Conservation (phyloP, 2,113 vertebrate genomes). For the Planiliza haematocheilus region DNA sequence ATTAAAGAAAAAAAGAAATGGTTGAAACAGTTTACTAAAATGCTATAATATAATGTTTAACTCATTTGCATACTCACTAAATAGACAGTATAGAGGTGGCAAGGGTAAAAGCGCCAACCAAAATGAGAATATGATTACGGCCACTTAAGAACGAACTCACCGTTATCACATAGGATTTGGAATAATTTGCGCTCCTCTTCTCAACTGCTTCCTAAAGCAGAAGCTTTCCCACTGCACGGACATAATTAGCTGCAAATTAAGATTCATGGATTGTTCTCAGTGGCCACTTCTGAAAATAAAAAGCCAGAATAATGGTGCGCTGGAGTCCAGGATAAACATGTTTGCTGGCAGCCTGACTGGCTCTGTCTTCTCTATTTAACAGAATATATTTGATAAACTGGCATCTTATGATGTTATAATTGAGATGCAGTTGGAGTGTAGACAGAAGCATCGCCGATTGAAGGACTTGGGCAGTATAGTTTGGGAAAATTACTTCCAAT, state of each 20-base stretch:
- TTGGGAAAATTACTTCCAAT: slow-evolving; percentile 21
- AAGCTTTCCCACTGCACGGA: slow-evolving; percentile 29
- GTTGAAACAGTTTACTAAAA: slow-evolving; percentile 56
- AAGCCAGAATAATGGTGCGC: slow-evolving; percentile 13
- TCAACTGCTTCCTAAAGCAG: slow-evolving; percentile 15
- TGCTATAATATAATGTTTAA: slow-evolving; percentile 46
- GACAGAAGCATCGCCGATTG: background rate
- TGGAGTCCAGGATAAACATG: slow-evolving; percentile 6
- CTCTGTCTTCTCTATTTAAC: slow-evolving; percentile 5
- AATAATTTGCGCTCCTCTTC: slow-evolving; percentile 34
- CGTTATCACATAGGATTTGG: slow-evolving; percentile 34
- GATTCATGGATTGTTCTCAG: slow-evolving; percentile 43
- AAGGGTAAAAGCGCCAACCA: slow-evolving; percentile 16
- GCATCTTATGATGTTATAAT: slow-evolving; percentile 9
- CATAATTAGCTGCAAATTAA: slow-evolving; percentile 40
- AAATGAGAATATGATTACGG: slow-evolving; percentile 23
- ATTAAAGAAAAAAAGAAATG: slow-evolving; percentile 22
- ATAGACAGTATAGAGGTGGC: slow-evolving; percentile 20
- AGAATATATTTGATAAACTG: slow-evolving; percentile 25
- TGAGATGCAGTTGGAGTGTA: background rate
- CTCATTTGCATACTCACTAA: slow-evolving; percentile 50
- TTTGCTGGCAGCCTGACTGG: background rate
- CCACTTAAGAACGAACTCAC: slow-evolving; percentile 39
- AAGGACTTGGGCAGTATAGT: slow-evolving; percentile 1
- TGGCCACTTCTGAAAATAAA: slow-evolving; percentile 32